phyloP scores from a whole-genome alignment of 2,888 invertebrate genomes.

The Drosophila mettleri region DNA sequence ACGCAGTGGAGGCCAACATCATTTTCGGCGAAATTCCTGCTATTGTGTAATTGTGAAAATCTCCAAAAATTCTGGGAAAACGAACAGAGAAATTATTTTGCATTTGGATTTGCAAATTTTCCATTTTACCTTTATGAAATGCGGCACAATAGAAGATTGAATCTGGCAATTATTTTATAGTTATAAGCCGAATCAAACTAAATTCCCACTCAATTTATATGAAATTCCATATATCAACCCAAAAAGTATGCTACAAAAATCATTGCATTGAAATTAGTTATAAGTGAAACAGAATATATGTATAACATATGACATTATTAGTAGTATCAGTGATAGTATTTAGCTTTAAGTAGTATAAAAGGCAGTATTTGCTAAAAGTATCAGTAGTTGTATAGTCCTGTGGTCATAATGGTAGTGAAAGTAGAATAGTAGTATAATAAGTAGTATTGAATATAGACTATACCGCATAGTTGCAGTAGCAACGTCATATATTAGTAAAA shows the following conservation, averaged over 20 bases:
- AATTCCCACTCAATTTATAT: not conserved
- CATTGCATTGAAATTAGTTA: not conserved
- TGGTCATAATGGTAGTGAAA: too few relatives aligned
- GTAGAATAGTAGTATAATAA: too few relatives aligned
- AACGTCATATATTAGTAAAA: too few relatives aligned
- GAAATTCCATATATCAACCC: not conserved
- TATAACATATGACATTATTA: too few relatives aligned
- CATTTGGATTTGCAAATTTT: conserved; percentile 1
- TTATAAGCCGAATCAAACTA: not conserved
- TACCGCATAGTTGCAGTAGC: too few relatives aligned
- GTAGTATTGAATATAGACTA: too few relatives aligned
- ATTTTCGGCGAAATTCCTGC: conserved; percentile 6
- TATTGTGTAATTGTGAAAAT: conserved; percentile 1
- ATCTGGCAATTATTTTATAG: not conserved
- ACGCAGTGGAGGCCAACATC: not conserved
- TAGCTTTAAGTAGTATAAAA: too few relatives aligned
- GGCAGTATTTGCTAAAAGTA: too few relatives aligned
- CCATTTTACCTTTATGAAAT: not conserved
- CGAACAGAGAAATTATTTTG: not conserved
- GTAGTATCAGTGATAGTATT: too few relatives aligned
- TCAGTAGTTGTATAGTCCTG: too few relatives aligned
- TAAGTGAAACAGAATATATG: not conserved
- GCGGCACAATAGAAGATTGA: not conserved
- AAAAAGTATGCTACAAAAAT: not conserved
- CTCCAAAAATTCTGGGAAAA: not conserved